Evolutionary conservation across 2,113 vertebrate genomes (phyloP), one percentile per base, ranked within the genome.

Genomic region (Scalopus aquaticus): DNA sequence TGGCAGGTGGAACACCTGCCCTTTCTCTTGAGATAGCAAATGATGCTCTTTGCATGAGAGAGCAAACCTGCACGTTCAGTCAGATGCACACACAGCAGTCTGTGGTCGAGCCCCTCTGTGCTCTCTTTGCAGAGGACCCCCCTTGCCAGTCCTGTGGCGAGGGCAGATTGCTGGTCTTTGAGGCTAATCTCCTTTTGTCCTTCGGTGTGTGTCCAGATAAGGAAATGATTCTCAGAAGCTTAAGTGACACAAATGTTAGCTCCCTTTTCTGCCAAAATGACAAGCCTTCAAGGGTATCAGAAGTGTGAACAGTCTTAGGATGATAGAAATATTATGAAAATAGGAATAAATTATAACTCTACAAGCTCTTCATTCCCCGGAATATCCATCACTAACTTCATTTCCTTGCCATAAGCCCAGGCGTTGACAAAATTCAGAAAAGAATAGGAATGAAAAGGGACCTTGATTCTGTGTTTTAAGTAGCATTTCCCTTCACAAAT

Each of bases 381-480:
- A 20, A 46, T 58, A 22, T 30, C 73, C 7, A 4, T 58, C 17
- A 4, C 60, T 62, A 74, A 19, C 20, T 58, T 0, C 1, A 7
- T 46, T 56, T 79, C 49, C 32, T 58, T 60, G n/a, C 49, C 54
- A 44, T 58, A 28, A 65, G 44, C 69, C 42, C 24, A 32, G 77
- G 32, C 32, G 2, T 46, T 93, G 83, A 96, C 58, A 89, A 51
- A 90, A 24, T 46, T 81, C 24, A 5, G 72, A 64, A 90, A 90
- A 86, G 95, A 35, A 86, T 30, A 67, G n/a, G 35, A 95, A 89
- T 67, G n/a, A 88, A 56, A 88, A 93, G 46, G 10, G 67, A 65
- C 30, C 64, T 94, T 22, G 72, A 83, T 70, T 89, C 84, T 91
- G 37, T 76, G 42, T 39, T 88, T 76, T 88, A 51, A 88, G 73